Evolutionary conservation across 2,888 invertebrate species (phyloP), one percentile per base, ranked within the genome.

Genomic region (Xylota sylvarum): DNA sequence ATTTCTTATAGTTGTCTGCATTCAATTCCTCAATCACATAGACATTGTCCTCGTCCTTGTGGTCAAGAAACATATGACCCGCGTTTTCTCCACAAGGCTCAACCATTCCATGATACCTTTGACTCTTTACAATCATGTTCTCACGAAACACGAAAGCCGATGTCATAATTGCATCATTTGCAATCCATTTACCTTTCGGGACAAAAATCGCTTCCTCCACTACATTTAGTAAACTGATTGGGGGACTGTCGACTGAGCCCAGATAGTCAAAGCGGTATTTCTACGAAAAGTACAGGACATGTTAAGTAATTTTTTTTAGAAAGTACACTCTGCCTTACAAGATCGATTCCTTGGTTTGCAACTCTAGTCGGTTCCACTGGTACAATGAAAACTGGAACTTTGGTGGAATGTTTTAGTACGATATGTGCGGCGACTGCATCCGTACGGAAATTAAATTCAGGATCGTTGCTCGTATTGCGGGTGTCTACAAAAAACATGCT

Each of bases 351-450:
- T 50, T 88, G 82, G 10, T 89, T 88, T 1, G 89, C 89, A 55
- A 91, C 91, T 9, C 93, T 83, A 88, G 94, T 94, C 0, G 95
- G 92, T 91, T 97, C 96, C 95, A 95, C 96, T 1, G 96, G 95
- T 12, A 96, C 89, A 7, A 96, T 89, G 50, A 92, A 93, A 0
- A 96, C 92, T 1, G 95, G 94, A 73, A 91, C 91, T 27, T 91
- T 90, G 70, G 94, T 92, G 88, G 93, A 94, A 40, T 40, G 40
- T 83, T 93, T 93, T 40, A 97, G 91, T 27, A 95, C 94, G 70
- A 96, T 94, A 88, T 94, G 93, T 0, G 95, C 96, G 7, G 96
- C 95, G 91, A 97, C 96, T 0, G 96, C 96, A 92, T 97, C 96
- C 65, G 92, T 92, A 88, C 93, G 94, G 91, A 96, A 96, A 92